A percentile compares a stretch with the other conserved stretches of the same genome.
phyloP scores from a whole-genome alignment of 2,797 vertebrate genomes.

The Mastacembelus armatus region DNA sequence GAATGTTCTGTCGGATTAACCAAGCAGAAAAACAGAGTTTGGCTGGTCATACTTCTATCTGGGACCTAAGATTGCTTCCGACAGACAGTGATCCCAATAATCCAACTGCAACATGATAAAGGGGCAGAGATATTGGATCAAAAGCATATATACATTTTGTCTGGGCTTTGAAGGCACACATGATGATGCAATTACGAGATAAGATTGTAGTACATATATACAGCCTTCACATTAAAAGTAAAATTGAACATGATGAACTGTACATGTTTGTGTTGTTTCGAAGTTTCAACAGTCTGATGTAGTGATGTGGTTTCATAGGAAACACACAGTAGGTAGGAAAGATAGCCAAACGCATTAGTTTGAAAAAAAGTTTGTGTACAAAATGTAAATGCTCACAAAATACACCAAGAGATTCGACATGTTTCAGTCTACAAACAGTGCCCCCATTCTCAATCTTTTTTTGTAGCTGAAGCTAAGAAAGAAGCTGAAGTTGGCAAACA shows the following conservation, averaged over 20 bases:
- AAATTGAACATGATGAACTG: conserved; percentile 38
- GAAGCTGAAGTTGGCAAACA: no score
- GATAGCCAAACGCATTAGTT: neutral
- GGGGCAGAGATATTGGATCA: conserved; percentile 69
- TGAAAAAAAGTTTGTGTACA: neutral
- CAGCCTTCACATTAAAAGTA: conserved; percentile 46
- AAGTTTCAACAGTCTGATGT: neutral
- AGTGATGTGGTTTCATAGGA: neutral
- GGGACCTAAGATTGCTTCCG: conserved; percentile 77
- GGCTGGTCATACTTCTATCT: conserved; percentile 80
- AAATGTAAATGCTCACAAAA: neutral
- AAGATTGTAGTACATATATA: conserved; percentile 60
- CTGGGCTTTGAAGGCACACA: conserved; percentile 62
- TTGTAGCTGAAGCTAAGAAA: no score
- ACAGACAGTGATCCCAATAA: conserved; percentile 82
- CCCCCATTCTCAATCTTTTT: no score
- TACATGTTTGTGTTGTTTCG: conserved; percentile 2
- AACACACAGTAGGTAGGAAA: neutral
- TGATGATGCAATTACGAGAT: conserved; percentile 60
- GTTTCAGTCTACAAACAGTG: no score
- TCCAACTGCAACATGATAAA: conserved; percentile 74
- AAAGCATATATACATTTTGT: conserved; percentile 74
- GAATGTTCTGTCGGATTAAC: conserved; percentile 86
- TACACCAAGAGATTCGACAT: no score
- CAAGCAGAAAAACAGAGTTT: conserved; percentile 83